Percentiles rank a stretch among this genome's conserved stretches.
These are phyloP conservation scores for Chirona hameri DNA, from an alignment of 2,888 invertebrate species.

Conservation along the genomic window DNA sequence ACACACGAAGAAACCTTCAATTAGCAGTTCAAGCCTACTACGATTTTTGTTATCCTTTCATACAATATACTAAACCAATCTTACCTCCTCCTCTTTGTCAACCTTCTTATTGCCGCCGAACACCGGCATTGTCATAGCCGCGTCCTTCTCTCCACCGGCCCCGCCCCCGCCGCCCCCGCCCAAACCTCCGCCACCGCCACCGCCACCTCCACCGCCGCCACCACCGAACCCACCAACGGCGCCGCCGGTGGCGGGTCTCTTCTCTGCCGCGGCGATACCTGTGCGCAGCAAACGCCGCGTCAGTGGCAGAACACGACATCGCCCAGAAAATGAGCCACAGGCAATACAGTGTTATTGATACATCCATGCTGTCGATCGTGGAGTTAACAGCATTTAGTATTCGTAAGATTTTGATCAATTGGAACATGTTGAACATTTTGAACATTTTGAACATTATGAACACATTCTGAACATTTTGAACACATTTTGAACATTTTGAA, in stretches of 20 bases:
- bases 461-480: no score
- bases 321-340: background rate
- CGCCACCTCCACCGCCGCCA: conserved; percentile 29
- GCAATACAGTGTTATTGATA: background rate
- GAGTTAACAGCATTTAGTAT: no score
- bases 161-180: conserved; percentile 39
- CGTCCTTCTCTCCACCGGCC: conserved; percentile 26
- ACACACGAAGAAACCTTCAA: no score
- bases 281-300: background rate
- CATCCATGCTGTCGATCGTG: background rate
- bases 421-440: no score
- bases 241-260: background rate
- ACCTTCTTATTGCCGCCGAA: conserved; percentile 41
- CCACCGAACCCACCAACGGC: conserved; percentile 39
- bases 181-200: conserved; percentile 37
- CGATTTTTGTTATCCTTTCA: no score
- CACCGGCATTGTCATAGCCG: conserved; percentile 29
- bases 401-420: no score
- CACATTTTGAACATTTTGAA: no score
- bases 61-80: no score
- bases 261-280: conserved; percentile 1
- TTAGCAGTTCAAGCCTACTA: no score
- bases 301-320: background rate
- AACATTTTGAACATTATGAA: no score
- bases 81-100: conserved; percentile 44